These are phyloP conservation scores for Vultur gryphus DNA, from an alignment of 2,797 vertebrate species.

Conservation along the genomic window DNA sequence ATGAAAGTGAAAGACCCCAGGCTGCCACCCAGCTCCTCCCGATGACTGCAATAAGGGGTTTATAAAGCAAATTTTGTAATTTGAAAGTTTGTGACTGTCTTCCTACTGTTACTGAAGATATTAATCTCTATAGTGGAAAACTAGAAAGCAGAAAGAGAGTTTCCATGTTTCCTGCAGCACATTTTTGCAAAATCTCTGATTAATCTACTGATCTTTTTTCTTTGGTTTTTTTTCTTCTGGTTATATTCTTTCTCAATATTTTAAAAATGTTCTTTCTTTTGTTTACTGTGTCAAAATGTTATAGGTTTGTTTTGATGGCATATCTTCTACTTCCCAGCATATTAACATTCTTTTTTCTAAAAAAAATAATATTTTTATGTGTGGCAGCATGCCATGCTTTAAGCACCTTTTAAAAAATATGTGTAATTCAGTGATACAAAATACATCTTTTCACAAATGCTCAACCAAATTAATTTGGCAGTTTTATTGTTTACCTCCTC, in stretches of 20 bases:
- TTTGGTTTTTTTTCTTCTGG: neutral
- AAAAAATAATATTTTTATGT: neutral
- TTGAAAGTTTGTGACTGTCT: neutral
- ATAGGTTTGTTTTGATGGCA: neutral
- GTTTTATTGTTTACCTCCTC: constrained; percentile 27
- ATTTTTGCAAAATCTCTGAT: neutral
- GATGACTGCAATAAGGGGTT: neutral
- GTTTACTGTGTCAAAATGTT: neutral
- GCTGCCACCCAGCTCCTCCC: neutral
- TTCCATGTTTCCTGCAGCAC: neutral
- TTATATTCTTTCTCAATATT: neutral
- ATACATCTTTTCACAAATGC: constrained; percentile 8
- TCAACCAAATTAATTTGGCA: constrained; percentile 6
- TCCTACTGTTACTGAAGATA: neutral
- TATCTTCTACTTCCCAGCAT: neutral
- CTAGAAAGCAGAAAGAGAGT: neutral
- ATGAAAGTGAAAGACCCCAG: neutral
- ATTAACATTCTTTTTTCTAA: neutral
- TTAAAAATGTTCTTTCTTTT: neutral
- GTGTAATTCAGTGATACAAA: neutral
- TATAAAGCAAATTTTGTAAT: neutral
- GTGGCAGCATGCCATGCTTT: neutral
- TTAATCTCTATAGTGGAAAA: neutral
- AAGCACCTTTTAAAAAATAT: neutral
- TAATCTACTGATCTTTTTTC: neutral